Conservation (phyloP, 2,888 invertebrate species). For the Cerceris rybyensis region DNA sequence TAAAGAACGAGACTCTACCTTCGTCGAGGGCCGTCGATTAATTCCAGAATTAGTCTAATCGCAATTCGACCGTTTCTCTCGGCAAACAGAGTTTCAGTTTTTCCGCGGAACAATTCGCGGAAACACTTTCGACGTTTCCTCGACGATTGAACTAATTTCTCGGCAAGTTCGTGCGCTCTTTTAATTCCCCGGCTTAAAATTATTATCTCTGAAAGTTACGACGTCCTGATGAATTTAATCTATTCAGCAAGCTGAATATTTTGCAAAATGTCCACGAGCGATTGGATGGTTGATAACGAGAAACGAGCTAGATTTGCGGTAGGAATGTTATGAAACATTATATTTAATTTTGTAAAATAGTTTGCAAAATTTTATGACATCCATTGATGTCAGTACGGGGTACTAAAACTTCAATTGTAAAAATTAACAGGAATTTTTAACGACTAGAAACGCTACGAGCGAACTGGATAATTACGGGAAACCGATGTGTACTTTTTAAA, state of each 20-base stretch:
- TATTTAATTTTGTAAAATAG: too few relatives aligned
- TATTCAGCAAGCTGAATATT: background rate
- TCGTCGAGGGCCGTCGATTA: background rate
- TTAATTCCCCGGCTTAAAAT: background rate
- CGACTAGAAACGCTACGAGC: too few relatives aligned
- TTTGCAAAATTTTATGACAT: too few relatives aligned
- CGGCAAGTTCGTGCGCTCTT: background rate
- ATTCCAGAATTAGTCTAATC: background rate
- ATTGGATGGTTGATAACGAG: background rate
- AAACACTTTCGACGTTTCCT: background rate
- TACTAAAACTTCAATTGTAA: too few relatives aligned
- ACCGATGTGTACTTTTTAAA: too few relatives aligned
- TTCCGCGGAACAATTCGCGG: background rate
- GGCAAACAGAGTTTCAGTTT: background rate
- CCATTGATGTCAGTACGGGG: too few relatives aligned
- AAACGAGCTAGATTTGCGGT: too few relatives aligned
- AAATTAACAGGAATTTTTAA: too few relatives aligned
- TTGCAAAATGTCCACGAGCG: background rate
- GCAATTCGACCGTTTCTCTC: background rate
- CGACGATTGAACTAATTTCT: background rate
- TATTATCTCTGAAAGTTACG: background rate
- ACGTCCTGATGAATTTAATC: background rate
- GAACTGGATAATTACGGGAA: too few relatives aligned
- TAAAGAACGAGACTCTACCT: background rate
- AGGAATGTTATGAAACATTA: too few relatives aligned